Conservation (phyloP, 2,888 invertebrate genomes). For the Thymelicus acteon region DNA sequence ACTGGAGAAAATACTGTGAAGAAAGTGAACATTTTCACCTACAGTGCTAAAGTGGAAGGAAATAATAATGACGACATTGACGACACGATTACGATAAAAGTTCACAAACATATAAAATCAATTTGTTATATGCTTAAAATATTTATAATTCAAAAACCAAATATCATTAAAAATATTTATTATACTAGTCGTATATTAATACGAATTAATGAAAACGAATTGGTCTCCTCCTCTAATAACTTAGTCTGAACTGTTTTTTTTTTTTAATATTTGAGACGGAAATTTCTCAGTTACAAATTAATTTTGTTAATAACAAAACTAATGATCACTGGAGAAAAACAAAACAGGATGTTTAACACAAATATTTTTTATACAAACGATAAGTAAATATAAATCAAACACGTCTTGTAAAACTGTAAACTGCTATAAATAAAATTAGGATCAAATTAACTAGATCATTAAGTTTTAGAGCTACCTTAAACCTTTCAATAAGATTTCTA, state of each 20-base stretch:
- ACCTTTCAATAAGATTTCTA: conserved; percentile 13
- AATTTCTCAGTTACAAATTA: neutral
- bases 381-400: conserved; percentile 5
- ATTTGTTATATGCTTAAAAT: too few relatives aligned
- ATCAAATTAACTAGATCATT: conserved; percentile 24
- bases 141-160: too few relatives aligned
- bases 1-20: conserved; percentile 7
- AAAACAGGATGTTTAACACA: conserved; percentile 1
- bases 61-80: too few relatives aligned
- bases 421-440: conserved; percentile 23
- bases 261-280: neutral
- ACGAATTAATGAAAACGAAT: too few relatives aligned
- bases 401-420: conserved; percentile 21
- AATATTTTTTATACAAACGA: neutral
- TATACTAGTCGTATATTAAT: too few relatives aligned
- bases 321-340: conserved; percentile 25
- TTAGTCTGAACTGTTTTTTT: neutral
- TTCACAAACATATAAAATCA: too few relatives aligned
- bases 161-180: too few relatives aligned
- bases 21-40: conserved; percentile 15
- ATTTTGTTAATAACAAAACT: neutral
- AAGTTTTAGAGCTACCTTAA: conserved; percentile 22
- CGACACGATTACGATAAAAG: too few relatives aligned
- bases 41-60: too few relatives aligned
- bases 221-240: too few relatives aligned